Evolutionary conservation across 2,888 invertebrate genomes (phyloP).

Genomic region (Galeruca laticollis): DNA sequence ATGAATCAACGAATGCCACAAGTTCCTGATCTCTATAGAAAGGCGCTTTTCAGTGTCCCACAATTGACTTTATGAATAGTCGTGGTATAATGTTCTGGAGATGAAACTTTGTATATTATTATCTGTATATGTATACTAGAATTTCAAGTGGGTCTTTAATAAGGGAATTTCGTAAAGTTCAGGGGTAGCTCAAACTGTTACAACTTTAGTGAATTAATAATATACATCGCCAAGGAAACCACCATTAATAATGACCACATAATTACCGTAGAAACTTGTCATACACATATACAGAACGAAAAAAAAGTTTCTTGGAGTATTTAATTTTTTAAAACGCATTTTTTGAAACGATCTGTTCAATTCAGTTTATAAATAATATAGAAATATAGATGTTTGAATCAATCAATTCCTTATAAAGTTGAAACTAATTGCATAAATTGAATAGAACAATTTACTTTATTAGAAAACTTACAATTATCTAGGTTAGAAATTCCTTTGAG

Average conservation of each 20-base stretch:
- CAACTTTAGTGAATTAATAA: not conserved
- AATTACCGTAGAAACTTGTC: not conserved
- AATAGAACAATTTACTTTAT: no score
- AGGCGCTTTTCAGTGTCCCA: not conserved
- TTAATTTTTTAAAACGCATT: no score
- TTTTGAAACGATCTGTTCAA: no score
- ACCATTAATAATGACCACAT: not conserved
- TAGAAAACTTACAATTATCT: no score
- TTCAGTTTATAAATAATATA: no score
- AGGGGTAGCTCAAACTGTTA: not conserved
- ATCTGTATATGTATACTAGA: not conserved
- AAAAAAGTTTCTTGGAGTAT: no score
- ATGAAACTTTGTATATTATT: not conserved
- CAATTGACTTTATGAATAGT: not conserved
- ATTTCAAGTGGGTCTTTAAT: not conserved
- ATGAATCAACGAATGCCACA: no score
- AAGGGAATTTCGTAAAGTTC: not conserved
- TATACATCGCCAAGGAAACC: not conserved
- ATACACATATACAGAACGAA: not conserved
- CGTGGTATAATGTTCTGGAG: not conserved
- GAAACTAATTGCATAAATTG: no score
- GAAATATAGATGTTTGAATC: no score
- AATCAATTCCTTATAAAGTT: no score
- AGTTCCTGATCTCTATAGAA: no score
- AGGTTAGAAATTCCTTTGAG: no score